Evolutionary conservation across 2,888 invertebrate species (phyloP), one percentile per base, ranked within the genome.

Genomic region (Allolobophora icterica): DNA sequence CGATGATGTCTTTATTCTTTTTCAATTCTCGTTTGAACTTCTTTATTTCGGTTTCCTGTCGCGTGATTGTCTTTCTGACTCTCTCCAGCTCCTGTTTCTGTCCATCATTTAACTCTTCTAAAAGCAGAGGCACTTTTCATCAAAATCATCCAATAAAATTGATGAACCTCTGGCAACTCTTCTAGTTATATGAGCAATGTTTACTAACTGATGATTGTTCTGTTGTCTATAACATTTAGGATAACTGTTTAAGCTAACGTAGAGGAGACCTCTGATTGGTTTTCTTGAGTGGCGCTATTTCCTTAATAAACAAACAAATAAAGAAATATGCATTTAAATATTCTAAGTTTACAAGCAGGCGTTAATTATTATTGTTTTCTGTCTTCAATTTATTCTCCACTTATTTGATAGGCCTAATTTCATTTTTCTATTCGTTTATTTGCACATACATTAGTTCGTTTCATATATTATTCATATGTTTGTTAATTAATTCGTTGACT

Each of bases 11-110:
- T 38, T 35, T 87, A 8, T 24, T 87, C 38, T 87, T 87, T 24
- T 34, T 87, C 87, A 87, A 38, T 17, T 87, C 87, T 17, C 38
- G 17, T 87, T 87, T 87, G 13, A 87, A 87, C 34, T 87, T 87
- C 87, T 87, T 87, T 87, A 87, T 87, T 34, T 87, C 87, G 13
- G 34, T 87, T 38, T 87, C 87, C 24, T 87, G 87, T 87, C 87
- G 34, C 8, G 35, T 35, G 21, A 0, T 38, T 17, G 15, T 13
- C 87, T 87, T 87, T 38, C 38, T 87, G 1, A 38, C 35, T 87
- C 38, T 87, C 24, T 38, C 38, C 34, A 87, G 11, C 34, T 34
- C 87, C 24, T 87, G 35, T 35, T 87, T 87, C 87, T 87, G 21
- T 35, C 38, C 38, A 0, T 71, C 71, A 71, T 71, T 71, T 71